Base-by-base conservation (phyloP, 2,797 vertebrate genomes). In the Acomys russatus region DNA sequence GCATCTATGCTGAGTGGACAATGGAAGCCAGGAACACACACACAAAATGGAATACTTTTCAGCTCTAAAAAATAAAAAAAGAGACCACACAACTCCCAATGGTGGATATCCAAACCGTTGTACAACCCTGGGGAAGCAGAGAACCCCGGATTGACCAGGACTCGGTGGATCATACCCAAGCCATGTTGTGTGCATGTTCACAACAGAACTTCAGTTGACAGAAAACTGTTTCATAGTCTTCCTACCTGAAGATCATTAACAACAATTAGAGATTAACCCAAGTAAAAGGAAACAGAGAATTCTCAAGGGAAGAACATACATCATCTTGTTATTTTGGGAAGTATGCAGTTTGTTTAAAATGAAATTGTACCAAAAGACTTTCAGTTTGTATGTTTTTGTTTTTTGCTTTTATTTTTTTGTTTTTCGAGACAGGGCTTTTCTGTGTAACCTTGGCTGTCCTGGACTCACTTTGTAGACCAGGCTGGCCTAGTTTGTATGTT, bases 201-300 rank as follows among this genome's bases (percentile, higher is more conserved):
- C 30, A 54, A 78, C 0, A 88, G 77, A 89, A 77, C 78, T 88
- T 49, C 51, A 44, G 25, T 84, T 64, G 68, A 17, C n/a, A 91
- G 63, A 88, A 92, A 88, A 83, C 44, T 64, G 25, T 76, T 91
- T 79, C 6, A 17, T 35, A 87, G 73, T 83, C 80, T 96, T 54
- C 17, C 70, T 66, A 59, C 61, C 1, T 30, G 22, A 92, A 84
- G 35, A 79, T 73, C 63, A 73, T 17, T 54, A 10, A 4, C 49
- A 18, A 35, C 30, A 56, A 91, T 77, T 88, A 83, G 56, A 33
- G 30, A 85, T 33, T 38, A 61, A 66, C 38, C n/a, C 15, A 83
- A 63, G 12, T 49, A 87, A 20, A 86, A 96, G n/a, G 15, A 89
- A 38, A 86, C 51, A 33, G 71, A 78, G 11, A 90, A 33, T 80